Conservation (phyloP, 1,140 invertebrate genomes). For the Heliothis virescens region DNA sequence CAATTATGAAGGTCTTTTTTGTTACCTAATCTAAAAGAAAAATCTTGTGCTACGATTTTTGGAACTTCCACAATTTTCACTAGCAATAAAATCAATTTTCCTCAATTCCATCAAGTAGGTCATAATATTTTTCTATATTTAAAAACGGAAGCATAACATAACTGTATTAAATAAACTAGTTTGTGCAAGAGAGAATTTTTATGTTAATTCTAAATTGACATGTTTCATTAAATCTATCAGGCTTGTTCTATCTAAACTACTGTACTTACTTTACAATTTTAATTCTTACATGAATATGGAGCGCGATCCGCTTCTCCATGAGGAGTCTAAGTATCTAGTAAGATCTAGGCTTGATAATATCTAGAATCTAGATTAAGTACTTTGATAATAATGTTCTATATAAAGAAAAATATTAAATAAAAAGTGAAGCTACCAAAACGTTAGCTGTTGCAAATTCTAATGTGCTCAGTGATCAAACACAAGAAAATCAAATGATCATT, state of each 20-base stretch:
- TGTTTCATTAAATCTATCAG: constrained; percentile 19
- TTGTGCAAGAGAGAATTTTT: neutral
- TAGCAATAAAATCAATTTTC: too few relatives aligned
- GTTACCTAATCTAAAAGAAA: too few relatives aligned
- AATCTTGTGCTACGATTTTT: too few relatives aligned
- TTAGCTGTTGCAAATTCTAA: constrained; percentile 80
- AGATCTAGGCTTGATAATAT: neutral
- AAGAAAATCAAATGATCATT: constrained; percentile 86
- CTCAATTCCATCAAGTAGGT: neutral
- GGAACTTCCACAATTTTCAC: too few relatives aligned
- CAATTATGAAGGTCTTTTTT: neutral
- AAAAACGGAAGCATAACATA: neutral
- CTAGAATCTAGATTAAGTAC: neutral
- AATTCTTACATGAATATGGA: constrained; percentile 12
- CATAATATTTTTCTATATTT: neutral
- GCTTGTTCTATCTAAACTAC: constrained; percentile 5
- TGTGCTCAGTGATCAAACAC: constrained; percentile 86
- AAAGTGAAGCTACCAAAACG: constrained; percentile 70
- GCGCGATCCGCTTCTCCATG: neutral
- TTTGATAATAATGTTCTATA: neutral
- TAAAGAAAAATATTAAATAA: too few relatives aligned
- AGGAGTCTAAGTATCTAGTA: neutral
- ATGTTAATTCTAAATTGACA: constrained; percentile 24
- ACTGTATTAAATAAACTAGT: neutral
- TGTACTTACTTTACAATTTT: constrained; percentile 19